phyloP scores from a whole-genome alignment of 2,797 vertebrate genomes.

The Anolis apletophallus region DNA sequence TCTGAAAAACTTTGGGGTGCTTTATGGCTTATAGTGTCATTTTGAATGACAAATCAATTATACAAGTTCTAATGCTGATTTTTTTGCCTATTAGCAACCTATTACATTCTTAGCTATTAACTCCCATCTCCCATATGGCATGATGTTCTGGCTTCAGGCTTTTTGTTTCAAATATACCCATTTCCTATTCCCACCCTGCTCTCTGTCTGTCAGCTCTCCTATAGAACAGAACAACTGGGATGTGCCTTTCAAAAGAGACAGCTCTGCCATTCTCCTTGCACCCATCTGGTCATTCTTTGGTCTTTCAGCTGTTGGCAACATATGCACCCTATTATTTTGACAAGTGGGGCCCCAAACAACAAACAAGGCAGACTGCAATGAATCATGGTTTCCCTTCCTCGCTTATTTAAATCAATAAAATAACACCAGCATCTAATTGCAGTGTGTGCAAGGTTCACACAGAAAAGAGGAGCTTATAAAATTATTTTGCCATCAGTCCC shows the following conservation, averaged over 20 bases:
- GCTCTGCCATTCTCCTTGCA: constrained; percentile 66
- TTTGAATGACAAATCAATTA: constrained; percentile 22
- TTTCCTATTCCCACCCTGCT: constrained; percentile 46
- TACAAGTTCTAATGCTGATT: constrained; percentile 42
- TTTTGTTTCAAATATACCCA: constrained; percentile 68
- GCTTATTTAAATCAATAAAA: constrained; percentile 40
- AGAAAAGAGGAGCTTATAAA: not conserved
- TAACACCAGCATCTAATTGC: not conserved
- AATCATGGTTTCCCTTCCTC: constrained; percentile 60
- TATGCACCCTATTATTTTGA: constrained; percentile 73
- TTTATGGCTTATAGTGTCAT: constrained; percentile 5
- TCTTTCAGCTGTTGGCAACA: constrained; percentile 72
- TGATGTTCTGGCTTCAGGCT: constrained; percentile 73
- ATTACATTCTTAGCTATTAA: constrained; percentile 62
- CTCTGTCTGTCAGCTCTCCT: constrained; percentile 54
- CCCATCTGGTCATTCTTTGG: constrained; percentile 72
- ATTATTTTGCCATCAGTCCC: not conserved
- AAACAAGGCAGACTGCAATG: constrained; percentile 65
- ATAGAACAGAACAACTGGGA: constrained; percentile 71
- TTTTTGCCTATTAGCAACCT: constrained; percentile 51
- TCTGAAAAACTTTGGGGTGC: not conserved
- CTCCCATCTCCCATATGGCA: constrained; percentile 71
- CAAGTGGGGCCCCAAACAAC: constrained; percentile 70
- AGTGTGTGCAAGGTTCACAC: not conserved
- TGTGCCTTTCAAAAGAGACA: constrained; percentile 72